These are phyloP conservation scores for Gephyroberyx darwinii DNA, from an alignment of 2,797 vertebrate genomes.

Conservation along the genomic window DNA sequence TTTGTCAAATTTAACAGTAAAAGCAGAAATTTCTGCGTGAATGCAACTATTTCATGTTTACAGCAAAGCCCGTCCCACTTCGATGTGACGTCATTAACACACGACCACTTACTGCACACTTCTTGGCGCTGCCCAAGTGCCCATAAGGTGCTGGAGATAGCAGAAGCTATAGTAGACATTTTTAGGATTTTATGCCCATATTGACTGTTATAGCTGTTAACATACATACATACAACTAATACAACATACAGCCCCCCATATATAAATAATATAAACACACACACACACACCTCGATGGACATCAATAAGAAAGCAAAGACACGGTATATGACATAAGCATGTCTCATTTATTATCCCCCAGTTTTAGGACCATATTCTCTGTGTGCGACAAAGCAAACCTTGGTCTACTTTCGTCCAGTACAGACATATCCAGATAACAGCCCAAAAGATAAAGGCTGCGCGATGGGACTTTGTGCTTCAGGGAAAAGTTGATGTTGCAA, in stretches of 20 bases:
- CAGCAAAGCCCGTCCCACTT: slow-evolving; percentile 27
- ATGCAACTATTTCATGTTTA: slow-evolving; percentile 38
- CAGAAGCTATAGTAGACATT: no score
- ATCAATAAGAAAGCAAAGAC: slow-evolving; percentile 42
- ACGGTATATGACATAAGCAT: slow-evolving; percentile 63
- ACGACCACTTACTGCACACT: neutral
- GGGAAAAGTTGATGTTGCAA: slow-evolving; percentile 64
- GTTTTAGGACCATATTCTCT: slow-evolving; percentile 61
- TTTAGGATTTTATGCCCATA: no score
- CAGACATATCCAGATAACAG: slow-evolving; percentile 67
- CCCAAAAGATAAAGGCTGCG: slow-evolving; percentile 54
- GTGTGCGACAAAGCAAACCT: slow-evolving; percentile 59
- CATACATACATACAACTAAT: no score
- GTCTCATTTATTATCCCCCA: slow-evolving; percentile 77
- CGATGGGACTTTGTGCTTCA: slow-evolving; percentile 73
- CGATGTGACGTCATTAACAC: slow-evolving; percentile 38
- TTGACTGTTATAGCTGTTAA: no score
- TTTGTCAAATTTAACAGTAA: neutral
- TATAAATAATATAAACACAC: no score
- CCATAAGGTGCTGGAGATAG: no score
- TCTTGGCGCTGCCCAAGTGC: neutral
- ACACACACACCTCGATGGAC: fast-evolving
- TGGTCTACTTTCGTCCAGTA: slow-evolving; percentile 57
- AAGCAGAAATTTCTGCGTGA: neutral
- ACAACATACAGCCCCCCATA: no score